Evolutionary conservation across 2,113 vertebrate genomes (phyloP).

Genomic region (Lagenorhynchus albirostris): DNA sequence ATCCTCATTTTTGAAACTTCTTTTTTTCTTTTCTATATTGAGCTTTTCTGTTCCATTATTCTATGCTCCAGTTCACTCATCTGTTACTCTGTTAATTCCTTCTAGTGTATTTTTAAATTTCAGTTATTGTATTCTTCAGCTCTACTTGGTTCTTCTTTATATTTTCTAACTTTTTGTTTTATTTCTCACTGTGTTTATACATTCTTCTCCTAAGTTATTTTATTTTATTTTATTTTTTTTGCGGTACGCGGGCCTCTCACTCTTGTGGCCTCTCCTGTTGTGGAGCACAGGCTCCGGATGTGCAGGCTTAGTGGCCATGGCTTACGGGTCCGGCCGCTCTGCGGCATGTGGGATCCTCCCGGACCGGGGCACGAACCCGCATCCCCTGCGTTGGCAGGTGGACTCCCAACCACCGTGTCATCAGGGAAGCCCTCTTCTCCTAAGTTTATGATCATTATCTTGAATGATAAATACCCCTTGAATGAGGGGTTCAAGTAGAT

Average conservation of each 20-base stretch:
- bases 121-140: neutral
- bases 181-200: no score
- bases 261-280: no score
- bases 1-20: neutral
- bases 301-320: no score
- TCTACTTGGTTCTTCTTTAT: neutral
- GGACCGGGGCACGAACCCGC: no score
- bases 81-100: neutral
- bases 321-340: accelerated
- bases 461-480: neutral
- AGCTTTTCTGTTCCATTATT: neutral
- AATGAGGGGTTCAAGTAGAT: neutral
- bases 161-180: neutral
- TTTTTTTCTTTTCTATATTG: neutral
- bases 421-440: neutral
- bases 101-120: neutral
- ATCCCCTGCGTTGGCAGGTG: no score
- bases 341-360: no score
- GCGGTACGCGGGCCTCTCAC: no score
- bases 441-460: neutral
- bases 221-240: no score
- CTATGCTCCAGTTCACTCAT: neutral
- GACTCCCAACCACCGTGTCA: no score
- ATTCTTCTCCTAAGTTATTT: neutral
- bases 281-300: accelerated